Evolutionary conservation across 2,888 invertebrate species (phyloP), one percentile per base, ranked within the genome.

Genomic region (Dryocosmus kuriphilus): DNA sequence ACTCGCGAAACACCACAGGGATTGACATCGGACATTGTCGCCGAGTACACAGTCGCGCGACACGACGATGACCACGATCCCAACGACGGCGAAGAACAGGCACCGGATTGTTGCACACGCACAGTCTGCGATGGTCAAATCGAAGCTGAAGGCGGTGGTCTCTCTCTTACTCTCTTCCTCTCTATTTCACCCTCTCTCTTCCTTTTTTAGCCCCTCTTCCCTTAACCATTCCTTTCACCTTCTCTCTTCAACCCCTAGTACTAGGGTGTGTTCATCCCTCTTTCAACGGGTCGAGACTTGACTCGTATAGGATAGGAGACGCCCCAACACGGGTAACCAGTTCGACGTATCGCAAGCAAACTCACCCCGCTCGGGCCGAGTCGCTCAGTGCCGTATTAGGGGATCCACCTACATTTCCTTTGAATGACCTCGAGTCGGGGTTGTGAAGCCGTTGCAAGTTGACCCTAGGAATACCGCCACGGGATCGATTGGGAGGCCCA

Each of bases 311-410:
- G 88, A 83, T 86, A 90, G 90, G 89, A 89, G 90, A 89, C 90
- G 90, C 90, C 90, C 90, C 89, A 88, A 89, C 90, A 86, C 89
- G 87, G 88, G 88, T 88, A 87, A 85, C 87, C 87, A 86, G 87
- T 88, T 89, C 88, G 90, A 89, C 89, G 89, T 89, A 88, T 88
- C 88, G 86, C 88, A 86, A 89, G 86, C 87, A 85, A 87, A 85
- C 85, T 86, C 87, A 86, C 88, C 88, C 86, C 85, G 87, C 88
- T 88, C 86, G 86, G 85, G 86, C 85, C 85, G 83, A 86, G 84
- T 87, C 89, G 89, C 89, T 86, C 89, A 89, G 88, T 89, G 86
- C 88, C 88, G 89, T 89, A 88, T 75, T 81, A 83, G 85, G 75
- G 78, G 74, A 35, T 41, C 61, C 60, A 60, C 60, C 74, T 41